Conservation (phyloP, 1,140 invertebrate genomes). For the Pissodes strobi region DNA sequence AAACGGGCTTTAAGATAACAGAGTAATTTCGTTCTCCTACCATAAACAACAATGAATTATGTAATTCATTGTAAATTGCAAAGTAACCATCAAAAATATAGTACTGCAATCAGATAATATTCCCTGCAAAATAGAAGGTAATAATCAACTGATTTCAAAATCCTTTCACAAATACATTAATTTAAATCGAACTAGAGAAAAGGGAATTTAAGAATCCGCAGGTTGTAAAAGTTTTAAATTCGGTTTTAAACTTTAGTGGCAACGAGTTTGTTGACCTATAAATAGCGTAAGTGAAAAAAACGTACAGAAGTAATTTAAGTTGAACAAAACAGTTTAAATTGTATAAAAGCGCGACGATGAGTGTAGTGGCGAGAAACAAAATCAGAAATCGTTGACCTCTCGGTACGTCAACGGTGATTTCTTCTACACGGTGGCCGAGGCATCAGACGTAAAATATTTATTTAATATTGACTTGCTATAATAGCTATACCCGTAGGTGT, state of each 20-base stretch:
- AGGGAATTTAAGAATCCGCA: too few species aligned
- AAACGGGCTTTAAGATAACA: too few species aligned
- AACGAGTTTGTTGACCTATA: conserved; percentile 17
- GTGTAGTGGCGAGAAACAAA: conserved; percentile 24
- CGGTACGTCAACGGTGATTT: conserved; percentile 35
- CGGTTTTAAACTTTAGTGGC: too few species aligned
- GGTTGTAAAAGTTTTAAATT: too few species aligned
- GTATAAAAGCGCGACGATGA: conserved; percentile 24
- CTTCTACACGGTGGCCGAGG: conserved; percentile 24
- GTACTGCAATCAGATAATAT: too few species aligned
- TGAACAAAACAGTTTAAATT: conserved; percentile 25
- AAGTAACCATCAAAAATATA: too few species aligned
- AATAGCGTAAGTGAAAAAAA: conserved; percentile 15
- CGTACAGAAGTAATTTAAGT: conserved; percentile 9
- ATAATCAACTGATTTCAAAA: too few species aligned
- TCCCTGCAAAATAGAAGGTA: too few species aligned
- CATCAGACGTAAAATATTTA: background rate
- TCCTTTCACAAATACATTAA: background rate
- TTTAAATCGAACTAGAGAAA: background rate
- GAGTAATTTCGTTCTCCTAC: too few species aligned
- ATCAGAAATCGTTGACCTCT: conserved; percentile 37
- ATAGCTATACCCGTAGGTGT: background rate
- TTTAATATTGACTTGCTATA: background rate
- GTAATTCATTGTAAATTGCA: too few species aligned
- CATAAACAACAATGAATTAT: too few species aligned